These are phyloP conservation scores for Smittia sp. DNA, from an alignment of 2,888 invertebrate genomes.

Conservation along the genomic window DNA sequence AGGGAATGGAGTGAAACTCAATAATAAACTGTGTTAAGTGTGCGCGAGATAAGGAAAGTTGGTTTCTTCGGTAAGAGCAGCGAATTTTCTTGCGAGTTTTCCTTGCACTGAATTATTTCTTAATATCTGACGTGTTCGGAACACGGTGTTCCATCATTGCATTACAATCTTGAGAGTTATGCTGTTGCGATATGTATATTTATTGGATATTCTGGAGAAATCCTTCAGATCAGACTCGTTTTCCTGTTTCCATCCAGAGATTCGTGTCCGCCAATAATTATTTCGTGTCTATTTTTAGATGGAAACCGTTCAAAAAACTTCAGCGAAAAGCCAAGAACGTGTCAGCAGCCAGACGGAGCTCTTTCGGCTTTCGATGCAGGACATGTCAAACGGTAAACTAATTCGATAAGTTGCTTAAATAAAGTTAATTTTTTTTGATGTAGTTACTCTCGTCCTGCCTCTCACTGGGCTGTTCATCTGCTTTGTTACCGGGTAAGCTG, in stretches of 20 bases:
- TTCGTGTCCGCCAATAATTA: background rate
- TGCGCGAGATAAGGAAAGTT: no score
- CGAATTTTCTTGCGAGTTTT: background rate
- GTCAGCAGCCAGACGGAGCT: background rate
- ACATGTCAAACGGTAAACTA: conserved; percentile 17
- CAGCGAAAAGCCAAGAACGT: background rate
- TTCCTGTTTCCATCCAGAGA: background rate
- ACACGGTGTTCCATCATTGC: no score
- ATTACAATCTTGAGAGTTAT: no score
- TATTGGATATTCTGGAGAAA: no score
- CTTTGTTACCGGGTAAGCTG: conserved; percentile 27
- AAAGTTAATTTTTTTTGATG: no score
- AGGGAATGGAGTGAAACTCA: background rate
- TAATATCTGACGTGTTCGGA: no score
- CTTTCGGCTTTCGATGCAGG: conserved; percentile 18
- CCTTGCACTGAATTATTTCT: no score
- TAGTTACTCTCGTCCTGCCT: conserved; percentile 17
- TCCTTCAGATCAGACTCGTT: background rate
- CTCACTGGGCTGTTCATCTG: conserved; percentile 29
- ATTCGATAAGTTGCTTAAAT: no score
- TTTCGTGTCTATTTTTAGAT: conserved; percentile 26
- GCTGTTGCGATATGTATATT: no score
- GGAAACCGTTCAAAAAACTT: conserved; percentile 16
- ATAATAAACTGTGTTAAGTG: no score
- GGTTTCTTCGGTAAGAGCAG: background rate